phyloP scores from a whole-genome alignment of 2,888 invertebrate genomes.

The Ornithoptera priamus region DNA sequence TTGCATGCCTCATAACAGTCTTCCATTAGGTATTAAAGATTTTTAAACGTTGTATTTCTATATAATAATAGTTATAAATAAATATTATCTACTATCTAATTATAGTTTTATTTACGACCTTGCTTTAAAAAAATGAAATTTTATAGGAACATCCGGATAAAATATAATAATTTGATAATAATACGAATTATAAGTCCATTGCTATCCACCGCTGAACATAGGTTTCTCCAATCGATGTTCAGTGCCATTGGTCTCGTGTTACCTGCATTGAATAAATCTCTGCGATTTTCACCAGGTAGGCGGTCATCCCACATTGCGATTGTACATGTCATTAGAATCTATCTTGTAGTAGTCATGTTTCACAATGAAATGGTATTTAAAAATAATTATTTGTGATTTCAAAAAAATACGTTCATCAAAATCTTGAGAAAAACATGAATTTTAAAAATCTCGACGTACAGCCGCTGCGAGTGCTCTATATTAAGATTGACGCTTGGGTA shows the following conservation, averaged over 20 bases:
- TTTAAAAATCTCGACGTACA: neutral
- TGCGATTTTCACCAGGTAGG: too few species aligned
- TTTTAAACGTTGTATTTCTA: conserved; percentile 3
- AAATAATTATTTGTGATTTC: neutral
- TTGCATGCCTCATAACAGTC: conserved; percentile 38
- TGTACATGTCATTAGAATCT: too few species aligned
- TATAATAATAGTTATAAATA: neutral
- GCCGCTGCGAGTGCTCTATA: conserved; percentile 39
- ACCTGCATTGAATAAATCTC: too few species aligned
- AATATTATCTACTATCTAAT: neutral
- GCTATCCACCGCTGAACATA: too few species aligned
- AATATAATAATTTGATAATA: too few species aligned
- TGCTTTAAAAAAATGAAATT: neutral
- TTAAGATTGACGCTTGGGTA: conserved; percentile 46
- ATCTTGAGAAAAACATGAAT: neutral
- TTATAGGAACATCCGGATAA: too few species aligned
- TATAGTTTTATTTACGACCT: neutral
- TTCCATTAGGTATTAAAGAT: conserved; percentile 34
- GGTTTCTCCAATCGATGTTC: too few species aligned
- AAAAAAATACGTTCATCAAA: neutral
- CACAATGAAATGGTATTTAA: too few species aligned
- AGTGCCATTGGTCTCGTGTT: too few species aligned
- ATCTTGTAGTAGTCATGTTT: too few species aligned
- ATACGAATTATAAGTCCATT: too few species aligned
- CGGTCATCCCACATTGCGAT: too few species aligned